Conservation (phyloP, 92 coral and sea anemone species). For the Porites cylindrica region DNA sequence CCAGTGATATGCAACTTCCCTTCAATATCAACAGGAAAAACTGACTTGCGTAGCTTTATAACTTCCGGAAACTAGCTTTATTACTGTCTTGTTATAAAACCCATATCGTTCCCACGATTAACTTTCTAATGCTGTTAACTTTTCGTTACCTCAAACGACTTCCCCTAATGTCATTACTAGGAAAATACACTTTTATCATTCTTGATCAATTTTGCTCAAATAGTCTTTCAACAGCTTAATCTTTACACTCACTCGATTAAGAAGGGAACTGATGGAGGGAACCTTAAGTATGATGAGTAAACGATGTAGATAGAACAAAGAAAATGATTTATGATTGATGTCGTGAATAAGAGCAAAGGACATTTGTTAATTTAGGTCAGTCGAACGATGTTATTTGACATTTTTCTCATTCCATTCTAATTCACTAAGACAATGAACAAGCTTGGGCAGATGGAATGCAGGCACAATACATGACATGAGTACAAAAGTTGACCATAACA, state of each 20-base stretch:
- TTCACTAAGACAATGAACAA: conserved; percentile 5
- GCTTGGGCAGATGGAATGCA: background rate
- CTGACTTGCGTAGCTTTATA: conserved; percentile 6
- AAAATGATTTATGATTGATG: background rate
- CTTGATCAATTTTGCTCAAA: background rate
- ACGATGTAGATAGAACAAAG: background rate
- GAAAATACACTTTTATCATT: background rate
- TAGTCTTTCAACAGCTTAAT: background rate
- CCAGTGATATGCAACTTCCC: conserved; percentile 17
- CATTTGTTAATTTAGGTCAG: background rate
- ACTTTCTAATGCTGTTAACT: background rate
- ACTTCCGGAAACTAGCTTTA: conserved; percentile 46
- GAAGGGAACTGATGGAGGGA: conserved; percentile 5
- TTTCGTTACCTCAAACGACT: background rate
- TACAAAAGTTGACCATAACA: conserved; percentile 5
- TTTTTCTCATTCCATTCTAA: conserved; percentile 3
- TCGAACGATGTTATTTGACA: background rate
- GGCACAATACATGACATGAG: conserved; percentile 1
- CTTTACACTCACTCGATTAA: background rate
- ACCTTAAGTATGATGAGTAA: background rate
- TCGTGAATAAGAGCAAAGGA: background rate
- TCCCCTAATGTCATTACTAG: background rate
- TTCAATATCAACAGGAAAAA: conserved; percentile 47
- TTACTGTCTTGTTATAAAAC: conserved; percentile 19
- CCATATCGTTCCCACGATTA: conserved; percentile 26